Percentiles rank a stretch among this genome's conserved stretches.
phyloP scores from a whole-genome alignment of 2,113 vertebrate genomes.

The Microcebus griseorufus region DNA sequence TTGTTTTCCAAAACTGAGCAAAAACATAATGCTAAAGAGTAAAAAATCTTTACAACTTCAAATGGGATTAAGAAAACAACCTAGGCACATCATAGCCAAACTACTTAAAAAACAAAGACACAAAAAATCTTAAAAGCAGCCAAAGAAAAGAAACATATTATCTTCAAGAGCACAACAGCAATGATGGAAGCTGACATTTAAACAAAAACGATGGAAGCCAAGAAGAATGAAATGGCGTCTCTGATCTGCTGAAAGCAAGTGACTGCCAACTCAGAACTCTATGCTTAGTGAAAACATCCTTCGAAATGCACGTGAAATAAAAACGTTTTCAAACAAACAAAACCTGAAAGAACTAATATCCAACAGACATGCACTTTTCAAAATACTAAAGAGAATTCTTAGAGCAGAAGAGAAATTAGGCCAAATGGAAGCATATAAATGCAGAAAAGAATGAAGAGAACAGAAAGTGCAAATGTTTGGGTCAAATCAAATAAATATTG shows the following conservation, averaged over 20 bases:
- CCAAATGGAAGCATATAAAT: not conserved
- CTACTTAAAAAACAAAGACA: slow-evolving; percentile 19
- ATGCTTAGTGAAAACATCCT: not conserved
- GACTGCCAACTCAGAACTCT: not conserved
- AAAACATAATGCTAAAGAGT: slow-evolving; percentile 25
- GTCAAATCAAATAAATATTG: slow-evolving; percentile 5
- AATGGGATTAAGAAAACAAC: slow-evolving; percentile 46
- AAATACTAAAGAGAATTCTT: slow-evolving; percentile 11
- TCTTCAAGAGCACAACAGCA: slow-evolving; percentile 14
- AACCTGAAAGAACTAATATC: slow-evolving; percentile 31
- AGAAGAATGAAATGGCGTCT: not conserved
- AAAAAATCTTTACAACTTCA: slow-evolving; percentile 37
- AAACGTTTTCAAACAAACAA: slow-evolving; percentile 60
- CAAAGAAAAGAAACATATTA: slow-evolving; percentile 56
- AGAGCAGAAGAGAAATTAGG: slow-evolving; percentile 20
- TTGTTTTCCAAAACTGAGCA: not conserved
- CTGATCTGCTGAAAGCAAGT: not conserved
- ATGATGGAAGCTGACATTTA: slow-evolving; percentile 3
- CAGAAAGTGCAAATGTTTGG: not conserved
- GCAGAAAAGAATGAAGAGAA: not conserved
- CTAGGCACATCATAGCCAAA: not conserved
- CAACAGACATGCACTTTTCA: not conserved
- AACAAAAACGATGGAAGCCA: not conserved
- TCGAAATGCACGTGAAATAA: not conserved
- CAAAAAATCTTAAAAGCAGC: slow-evolving; percentile 1